Base-by-base conservation (phyloP, 2,113 vertebrate species). In the Ctenomys sociabilis region DNA sequence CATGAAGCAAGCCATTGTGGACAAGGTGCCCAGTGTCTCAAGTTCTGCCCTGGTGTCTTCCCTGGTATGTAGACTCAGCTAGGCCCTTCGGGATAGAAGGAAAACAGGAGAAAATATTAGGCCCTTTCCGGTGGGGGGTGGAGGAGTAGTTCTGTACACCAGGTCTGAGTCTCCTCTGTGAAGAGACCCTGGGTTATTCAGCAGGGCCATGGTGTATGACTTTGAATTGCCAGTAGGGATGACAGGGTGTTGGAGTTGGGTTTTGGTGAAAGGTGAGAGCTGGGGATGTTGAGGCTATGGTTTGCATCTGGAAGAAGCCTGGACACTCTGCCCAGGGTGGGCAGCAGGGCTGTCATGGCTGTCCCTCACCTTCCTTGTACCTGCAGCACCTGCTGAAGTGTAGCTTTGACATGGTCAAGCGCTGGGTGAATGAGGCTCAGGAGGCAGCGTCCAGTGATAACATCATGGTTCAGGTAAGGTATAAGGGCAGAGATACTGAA, bases 1-100 rank as follows among this genome's bases (percentile, higher is more conserved):
- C 92, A 99, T 99, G 99, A 99, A 99, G 92, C 99, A 99, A 90
- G 99, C 99, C 0, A 99, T 99, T 1, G 99, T 99, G 93, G 99
- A 99, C 97, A 99, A 99, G 96, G 98, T 99, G 88, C 98, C 99
- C 81, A 99, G 99, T 0, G 99, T 99, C n/a, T 99, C 99, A 97
- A 99, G 99, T 97, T 99, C 99, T 63, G 99, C 99, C 73, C 97
- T 99, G 0, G 98, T 99, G 95, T 99, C 99, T 24, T 99, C 99
- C 8, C 94, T 99, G 98, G 99, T 99, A 96, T 0, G 98, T 98
- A 54, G 21, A 92, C n/a, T 49, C 16, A 28, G 87, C 28, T 0
- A 8, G 0, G 13, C 37, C 57, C 70, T 82, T 24, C 0, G 45
- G 85, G 43, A 57, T 35, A 16, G 73, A 26, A 24, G 10, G 85